These are phyloP conservation scores for Takifugu ocellatus DNA, from an alignment of 2,797 vertebrate species.

Conservation along the genomic window DNA sequence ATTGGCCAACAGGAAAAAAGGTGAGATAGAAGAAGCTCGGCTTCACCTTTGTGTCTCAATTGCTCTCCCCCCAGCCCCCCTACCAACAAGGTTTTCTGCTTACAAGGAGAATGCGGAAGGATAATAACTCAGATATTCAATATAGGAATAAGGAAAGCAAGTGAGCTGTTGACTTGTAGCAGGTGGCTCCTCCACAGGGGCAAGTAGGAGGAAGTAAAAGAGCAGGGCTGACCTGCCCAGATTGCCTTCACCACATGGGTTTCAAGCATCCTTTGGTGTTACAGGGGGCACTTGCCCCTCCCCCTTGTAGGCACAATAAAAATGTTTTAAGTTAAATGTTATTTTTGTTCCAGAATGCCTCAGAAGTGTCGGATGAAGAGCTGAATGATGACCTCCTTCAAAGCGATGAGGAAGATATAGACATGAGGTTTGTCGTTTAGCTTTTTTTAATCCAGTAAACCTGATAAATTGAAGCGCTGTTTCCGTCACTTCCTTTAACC, in stretches of 20 bases:
- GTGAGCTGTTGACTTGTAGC: constrained; percentile 40
- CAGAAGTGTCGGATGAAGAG: constrained; percentile 95
- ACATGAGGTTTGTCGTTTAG: constrained; percentile 53
- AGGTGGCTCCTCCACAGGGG: constrained; percentile 57
- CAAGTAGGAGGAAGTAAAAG: constrained; percentile 67
- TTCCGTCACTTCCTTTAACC: not conserved
- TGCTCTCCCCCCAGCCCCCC: constrained; percentile 1
- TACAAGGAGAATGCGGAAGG: constrained; percentile 8
- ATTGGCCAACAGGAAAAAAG: constrained; percentile 90
- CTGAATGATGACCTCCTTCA: constrained; percentile 96
- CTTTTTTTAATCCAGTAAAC: not conserved
- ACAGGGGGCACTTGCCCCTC: constrained; percentile 55
- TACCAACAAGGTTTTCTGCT: constrained; percentile 8
- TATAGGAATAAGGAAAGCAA: constrained; percentile 33
- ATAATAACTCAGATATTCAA: constrained; percentile 24
- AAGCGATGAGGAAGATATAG: constrained; percentile 89
- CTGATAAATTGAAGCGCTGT: not conserved
- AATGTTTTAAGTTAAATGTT: not conserved
- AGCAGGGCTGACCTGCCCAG: constrained; percentile 56
- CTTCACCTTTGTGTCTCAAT: constrained; percentile 7
- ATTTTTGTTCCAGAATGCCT: constrained; percentile 80
- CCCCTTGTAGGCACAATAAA: constrained; percentile 22
- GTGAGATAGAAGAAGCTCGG: constrained; percentile 68
- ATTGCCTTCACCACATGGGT: constrained; percentile 68
- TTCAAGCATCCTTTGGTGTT: constrained; percentile 62